These are phyloP conservation scores for Dipodomys merriami DNA, from an alignment of 2,113 vertebrate species.

Conservation along the genomic window DNA sequence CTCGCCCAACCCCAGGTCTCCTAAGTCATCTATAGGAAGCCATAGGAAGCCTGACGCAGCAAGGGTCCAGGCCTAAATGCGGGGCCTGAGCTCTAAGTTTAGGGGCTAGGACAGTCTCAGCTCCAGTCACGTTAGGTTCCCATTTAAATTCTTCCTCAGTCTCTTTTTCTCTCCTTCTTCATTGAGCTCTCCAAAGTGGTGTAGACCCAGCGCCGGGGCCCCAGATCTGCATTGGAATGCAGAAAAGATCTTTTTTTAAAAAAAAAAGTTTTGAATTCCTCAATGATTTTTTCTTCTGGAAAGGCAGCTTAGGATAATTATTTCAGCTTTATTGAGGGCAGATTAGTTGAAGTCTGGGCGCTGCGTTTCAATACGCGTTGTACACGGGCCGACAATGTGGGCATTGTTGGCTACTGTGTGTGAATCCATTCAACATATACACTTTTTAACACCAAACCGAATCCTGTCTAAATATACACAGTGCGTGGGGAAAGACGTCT, in stretches of 20 bases:
- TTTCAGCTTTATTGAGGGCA: conserved; percentile 98
- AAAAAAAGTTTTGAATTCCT: conserved; percentile 95
- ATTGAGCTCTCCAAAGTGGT: conserved; percentile 87
- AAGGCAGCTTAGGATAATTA: conserved; percentile 99
- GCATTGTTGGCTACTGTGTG: conserved; percentile 95
- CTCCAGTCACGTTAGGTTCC: conserved; percentile 84
- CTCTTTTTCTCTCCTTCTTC: conserved; percentile 69
- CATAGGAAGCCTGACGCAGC: no score
- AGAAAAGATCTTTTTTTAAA: conserved; percentile 88
- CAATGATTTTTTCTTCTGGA: conserved; percentile 96
- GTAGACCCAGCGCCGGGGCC: conserved; percentile 83
- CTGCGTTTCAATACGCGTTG: conserved; percentile 92
- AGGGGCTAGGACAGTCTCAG: conserved; percentile 43
- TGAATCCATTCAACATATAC: conserved; percentile 94
- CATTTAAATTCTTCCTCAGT: conserved; percentile 85
- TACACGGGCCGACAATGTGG: conserved; percentile 94
- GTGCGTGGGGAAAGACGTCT: conserved; percentile 90
- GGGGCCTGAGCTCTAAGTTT: background rate
- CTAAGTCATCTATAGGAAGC: no score
- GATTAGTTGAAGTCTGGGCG: conserved; percentile 96
- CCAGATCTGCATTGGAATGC: conserved; percentile 93
- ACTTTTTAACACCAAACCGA: conserved; percentile 96
- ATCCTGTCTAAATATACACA: conserved; percentile 96
- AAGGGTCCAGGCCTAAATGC: conserved; percentile 21
- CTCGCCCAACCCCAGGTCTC: background rate